A percentile compares a stretch with the other conserved stretches of the same genome.
These are phyloP conservation scores for Corythornis cristatus DNA, from an alignment of 2,113 vertebrate species.

Conservation along the genomic window DNA sequence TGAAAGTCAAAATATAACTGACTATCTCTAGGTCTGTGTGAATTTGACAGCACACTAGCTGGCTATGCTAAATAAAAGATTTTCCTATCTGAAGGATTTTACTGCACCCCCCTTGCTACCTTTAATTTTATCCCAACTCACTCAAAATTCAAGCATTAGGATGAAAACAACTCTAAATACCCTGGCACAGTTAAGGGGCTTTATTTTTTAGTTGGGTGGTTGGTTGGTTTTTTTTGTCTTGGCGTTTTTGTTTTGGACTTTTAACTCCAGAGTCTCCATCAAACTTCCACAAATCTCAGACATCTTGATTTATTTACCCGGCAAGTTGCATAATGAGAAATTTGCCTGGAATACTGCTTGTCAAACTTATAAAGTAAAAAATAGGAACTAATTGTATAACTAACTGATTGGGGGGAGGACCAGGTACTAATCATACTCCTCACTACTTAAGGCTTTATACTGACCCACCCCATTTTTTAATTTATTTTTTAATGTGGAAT, in stretches of 20 bases:
- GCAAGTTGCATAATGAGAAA: background rate
- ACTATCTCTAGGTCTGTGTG: background rate
- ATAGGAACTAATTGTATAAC: background rate
- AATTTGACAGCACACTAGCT: background rate
- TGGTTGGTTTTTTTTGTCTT: background rate
- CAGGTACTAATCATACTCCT: background rate
- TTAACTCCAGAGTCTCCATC: background rate
- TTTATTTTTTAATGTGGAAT: too few relatives aligned
- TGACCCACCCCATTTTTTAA: too few relatives aligned
- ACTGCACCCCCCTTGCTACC: background rate
- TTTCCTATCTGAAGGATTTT: background rate
- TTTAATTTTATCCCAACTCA: background rate
- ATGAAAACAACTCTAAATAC: background rate
- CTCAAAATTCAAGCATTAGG: background rate
- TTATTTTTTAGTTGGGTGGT: background rate
- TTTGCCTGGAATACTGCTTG: background rate
- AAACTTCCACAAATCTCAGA: background rate
- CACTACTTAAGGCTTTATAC: background rate
- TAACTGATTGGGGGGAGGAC: background rate
- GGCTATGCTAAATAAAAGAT: background rate
- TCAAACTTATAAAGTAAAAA: background rate
- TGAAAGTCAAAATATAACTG: constrained; percentile 7
- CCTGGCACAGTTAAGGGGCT: background rate
- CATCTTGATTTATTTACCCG: background rate
- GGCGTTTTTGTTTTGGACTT: background rate